These are phyloP conservation scores for Bufo gargarizans DNA, from an alignment of 2,113 vertebrate genomes.

Conservation along the genomic window DNA sequence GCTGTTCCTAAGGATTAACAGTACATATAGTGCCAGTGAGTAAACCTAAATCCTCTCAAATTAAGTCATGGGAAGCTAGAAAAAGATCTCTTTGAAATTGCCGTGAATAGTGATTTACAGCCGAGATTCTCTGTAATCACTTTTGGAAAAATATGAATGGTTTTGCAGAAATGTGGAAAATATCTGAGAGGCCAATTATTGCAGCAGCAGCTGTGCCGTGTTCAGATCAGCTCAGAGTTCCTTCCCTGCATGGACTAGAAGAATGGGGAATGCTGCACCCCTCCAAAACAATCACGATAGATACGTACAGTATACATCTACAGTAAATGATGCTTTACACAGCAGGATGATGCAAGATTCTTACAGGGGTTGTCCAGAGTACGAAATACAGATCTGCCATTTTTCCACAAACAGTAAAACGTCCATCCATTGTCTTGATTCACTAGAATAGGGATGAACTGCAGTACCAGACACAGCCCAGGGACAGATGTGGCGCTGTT, in stretches of 20 bases:
- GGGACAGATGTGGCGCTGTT: no score
- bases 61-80: not conserved
- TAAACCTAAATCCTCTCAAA: not conserved
- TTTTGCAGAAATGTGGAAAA: constrained; percentile 11
- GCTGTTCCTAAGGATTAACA: constrained; percentile 12
- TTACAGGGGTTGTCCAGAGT: not conserved
- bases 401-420: not conserved
- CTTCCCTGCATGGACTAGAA: not conserved
- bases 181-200: not conserved
- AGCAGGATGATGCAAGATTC: not conserved
- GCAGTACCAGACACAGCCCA: no score
- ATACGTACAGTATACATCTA: no score
- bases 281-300: no score
- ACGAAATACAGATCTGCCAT: not conserved
- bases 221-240: not conserved
- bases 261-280: not conserved
- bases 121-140: not conserved
- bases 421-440: no score
- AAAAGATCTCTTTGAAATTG: not conserved
- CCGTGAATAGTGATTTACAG: not conserved
- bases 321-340: not conserved
- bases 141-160: not conserved
- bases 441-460: no score
- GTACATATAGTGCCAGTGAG: not conserved
- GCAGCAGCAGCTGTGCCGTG: not conserved